Evolutionary conservation across 2,797 vertebrate genomes (phyloP).

Genomic region (Molossus alvarezi): DNA sequence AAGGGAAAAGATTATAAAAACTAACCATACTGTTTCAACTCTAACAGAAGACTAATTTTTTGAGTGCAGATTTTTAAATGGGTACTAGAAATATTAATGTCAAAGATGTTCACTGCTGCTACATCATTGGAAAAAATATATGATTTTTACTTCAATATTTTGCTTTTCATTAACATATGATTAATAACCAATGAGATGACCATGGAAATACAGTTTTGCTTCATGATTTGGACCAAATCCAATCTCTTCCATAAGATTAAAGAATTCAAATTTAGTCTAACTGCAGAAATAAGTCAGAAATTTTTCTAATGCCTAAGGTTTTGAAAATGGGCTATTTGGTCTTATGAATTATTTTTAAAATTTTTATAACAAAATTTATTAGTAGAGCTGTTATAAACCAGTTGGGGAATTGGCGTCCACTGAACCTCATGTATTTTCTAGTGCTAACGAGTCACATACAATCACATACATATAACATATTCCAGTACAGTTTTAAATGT

Average conservation of each 20-base stretch:
- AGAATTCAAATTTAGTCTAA: slow-evolving; percentile 44
- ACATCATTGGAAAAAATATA: background rate
- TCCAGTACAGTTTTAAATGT: background rate
- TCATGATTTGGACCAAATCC: slow-evolving; percentile 42
- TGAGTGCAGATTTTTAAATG: background rate
- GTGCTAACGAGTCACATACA: background rate
- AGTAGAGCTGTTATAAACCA: background rate
- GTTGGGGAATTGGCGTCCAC: slow-evolving; percentile 15
- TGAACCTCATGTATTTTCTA: background rate
- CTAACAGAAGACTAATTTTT: background rate
- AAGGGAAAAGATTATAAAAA: background rate
- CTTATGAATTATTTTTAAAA: background rate
- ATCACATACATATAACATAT: background rate
- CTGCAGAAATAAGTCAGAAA: slow-evolving; percentile 38
- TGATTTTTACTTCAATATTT: background rate
- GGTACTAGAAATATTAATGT: background rate
- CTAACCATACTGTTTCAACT: background rate
- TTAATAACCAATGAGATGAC: background rate
- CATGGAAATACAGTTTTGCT: background rate
- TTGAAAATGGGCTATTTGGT: slow-evolving; percentile 3
- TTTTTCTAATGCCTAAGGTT: background rate
- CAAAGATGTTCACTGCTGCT: background rate
- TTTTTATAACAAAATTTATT: slow-evolving; percentile 37
- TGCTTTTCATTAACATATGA: slow-evolving; percentile 31
- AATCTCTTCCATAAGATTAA: slow-evolving; percentile 3